Base-by-base conservation (phyloP, 2,888 invertebrate species). In the Campopleginae sp. region DNA sequence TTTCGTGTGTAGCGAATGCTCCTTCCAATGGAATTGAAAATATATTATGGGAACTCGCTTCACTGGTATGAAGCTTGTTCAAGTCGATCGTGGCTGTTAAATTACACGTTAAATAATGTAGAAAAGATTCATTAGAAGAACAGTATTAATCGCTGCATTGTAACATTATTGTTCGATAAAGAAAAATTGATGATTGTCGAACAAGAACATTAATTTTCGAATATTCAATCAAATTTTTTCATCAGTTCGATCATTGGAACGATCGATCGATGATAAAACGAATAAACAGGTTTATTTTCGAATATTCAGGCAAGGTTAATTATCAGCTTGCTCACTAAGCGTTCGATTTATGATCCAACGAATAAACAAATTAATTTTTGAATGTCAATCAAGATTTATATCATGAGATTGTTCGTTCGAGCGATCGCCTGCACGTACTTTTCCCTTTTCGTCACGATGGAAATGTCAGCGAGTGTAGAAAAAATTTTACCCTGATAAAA, bases 91-190 rank as follows among this genome's bases (percentile, higher is more conserved):
- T 70, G 78, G 74, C 38, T 71, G 76, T 72, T n/a, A n/a, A 31
- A 81, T 84, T 48, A 78, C 33, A 66, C 72, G 46, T 63, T 48
- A 58, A 58, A 58, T 58, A 58, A 6, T 19, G 46, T 19, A 66
- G 6, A 31, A 46, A 65, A 74, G 61, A 31, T 23, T n/a, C 42
- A 80, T 70, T 51, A 44, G 33, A 74, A 80, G 63, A 68, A 84
- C 80, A 84, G 80, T 81, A 74, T 84, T 77, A 72, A 79, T 68
- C 80, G 68, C 80, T 78, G 74, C 77, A 74, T 84, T 81, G 84
- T 84, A 81, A 78, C 48, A 84, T 84, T 80, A 78, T 81, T 63
- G 80, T 80, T 81, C 68, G 74, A 27, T 54, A 68, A 61, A 48
- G 74, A 84, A 78, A 38, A 23, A 68, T 58, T 31, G 17, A 65